Evolutionary conservation across 2,797 vertebrate genomes (phyloP).

Genomic region (Hipposideros larvatus): DNA sequence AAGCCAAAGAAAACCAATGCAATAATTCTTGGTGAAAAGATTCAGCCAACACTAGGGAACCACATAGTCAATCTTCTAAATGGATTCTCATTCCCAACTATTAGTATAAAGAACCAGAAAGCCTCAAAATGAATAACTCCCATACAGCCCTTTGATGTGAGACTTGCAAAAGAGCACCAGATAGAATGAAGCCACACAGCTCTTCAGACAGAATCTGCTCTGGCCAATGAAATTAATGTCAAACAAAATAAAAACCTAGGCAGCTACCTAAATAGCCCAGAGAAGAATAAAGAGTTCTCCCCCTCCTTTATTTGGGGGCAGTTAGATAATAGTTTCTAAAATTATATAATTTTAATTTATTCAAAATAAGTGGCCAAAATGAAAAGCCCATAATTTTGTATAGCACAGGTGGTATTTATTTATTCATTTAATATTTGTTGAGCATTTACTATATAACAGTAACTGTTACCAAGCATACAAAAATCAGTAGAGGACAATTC

Average conservation of each 20-base stretch:
- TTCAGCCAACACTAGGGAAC: slow-evolving; percentile 16
- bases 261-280: not conserved
- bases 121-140: not conserved
- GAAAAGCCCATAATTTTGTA: not conserved
- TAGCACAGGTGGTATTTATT: not conserved
- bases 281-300: not conserved
- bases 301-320: not conserved
- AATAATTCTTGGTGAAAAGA: slow-evolving; percentile 44
- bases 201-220: slow-evolving; percentile 51
- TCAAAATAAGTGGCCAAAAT: not conserved
- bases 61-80: slow-evolving; percentile 43
- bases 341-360: slow-evolving; percentile 55
- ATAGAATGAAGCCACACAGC: not conserved
- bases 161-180: not conserved
- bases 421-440: slow-evolving; percentile 43
- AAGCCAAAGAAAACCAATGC: slow-evolving; percentile 41
- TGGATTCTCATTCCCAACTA: slow-evolving; percentile 10
- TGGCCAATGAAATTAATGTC: slow-evolving; percentile 17
- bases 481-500: not conserved
- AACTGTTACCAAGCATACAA: not conserved
- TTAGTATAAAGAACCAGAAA: not conserved
- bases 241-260: slow-evolving; percentile 33
- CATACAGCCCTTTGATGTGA: slow-evolving; percentile 19
- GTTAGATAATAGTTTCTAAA: not conserved
- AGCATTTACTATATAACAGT: not conserved